Evolutionary conservation across 2,888 invertebrate genomes (phyloP).

Genomic region (Colostygia pectinataria): DNA sequence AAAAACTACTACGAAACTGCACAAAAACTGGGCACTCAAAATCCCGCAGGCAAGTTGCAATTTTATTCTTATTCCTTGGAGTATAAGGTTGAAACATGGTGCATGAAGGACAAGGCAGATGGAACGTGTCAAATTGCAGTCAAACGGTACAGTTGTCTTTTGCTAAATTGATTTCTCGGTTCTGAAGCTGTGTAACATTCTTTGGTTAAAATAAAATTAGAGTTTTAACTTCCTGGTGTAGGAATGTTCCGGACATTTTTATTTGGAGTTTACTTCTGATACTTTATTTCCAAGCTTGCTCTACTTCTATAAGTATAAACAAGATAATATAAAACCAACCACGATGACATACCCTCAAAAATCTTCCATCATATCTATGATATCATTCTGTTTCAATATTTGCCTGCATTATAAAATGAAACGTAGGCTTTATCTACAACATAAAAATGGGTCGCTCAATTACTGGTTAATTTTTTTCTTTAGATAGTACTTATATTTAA

Average conservation of each 20-base stretch:
- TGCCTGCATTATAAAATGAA: too few species aligned
- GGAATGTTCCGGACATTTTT: not conserved
- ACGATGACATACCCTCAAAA: too few species aligned
- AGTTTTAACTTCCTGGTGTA: not conserved
- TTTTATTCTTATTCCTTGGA: slow-evolving; percentile 1
- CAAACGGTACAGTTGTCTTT: slow-evolving; percentile 28
- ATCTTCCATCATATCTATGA: slow-evolving; percentile 12
- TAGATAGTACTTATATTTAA: too few species aligned
- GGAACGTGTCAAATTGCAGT: slow-evolving; percentile 33
- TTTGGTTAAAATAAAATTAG: slow-evolving; percentile 3
- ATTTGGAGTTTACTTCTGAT: too few species aligned
- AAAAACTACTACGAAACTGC: not conserved
- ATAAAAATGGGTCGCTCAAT: too few species aligned
- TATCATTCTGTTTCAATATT: slow-evolving; percentile 24
- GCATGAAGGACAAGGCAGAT: slow-evolving; percentile 15
- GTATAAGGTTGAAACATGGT: slow-evolving; percentile 8
- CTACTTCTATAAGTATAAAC: not conserved
- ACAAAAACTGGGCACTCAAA: slow-evolving; percentile 5
- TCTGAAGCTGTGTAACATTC: slow-evolving; percentile 17
- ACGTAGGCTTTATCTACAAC: too few species aligned
- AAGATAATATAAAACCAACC: slow-evolving; percentile 8
- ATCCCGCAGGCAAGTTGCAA: not conserved
- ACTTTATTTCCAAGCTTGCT: too few species aligned
- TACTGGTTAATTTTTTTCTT: too few species aligned
- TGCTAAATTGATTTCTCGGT: slow-evolving; percentile 33